Base-by-base conservation (phyloP, 2,113 vertebrate genomes). In the Petromus typicus region DNA sequence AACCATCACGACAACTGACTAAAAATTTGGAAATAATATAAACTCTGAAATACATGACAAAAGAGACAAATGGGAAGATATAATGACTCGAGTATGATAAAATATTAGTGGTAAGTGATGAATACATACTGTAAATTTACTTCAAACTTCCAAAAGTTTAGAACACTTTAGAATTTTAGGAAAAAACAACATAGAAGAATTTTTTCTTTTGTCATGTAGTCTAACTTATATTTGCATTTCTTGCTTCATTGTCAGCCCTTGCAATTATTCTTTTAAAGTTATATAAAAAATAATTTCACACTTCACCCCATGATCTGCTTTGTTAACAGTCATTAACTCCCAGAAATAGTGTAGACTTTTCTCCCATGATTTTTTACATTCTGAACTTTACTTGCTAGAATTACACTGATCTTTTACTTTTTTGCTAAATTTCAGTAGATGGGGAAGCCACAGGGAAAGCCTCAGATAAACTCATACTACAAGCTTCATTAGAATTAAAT, bases 401-500 rank as follows among this genome's bases (percentile, higher is more conserved):
- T 73, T 90, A 37, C 32, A 2, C 79, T 82, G 18, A 79, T 43
- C 34, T 71, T 61, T 90, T 78, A 66, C 0, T 64, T 79, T 93
- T 73, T 83, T 64, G 32, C 8, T 85, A 40, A 96, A 59, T 94
- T 80, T 86, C 14, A 84, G 14, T 94, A 73, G 25, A 63, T 51
- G 32, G 56, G 61, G 32, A 83, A 91, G 7, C 20, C 76, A 87
- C 51, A 85, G 1, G 20, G 27, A n/a, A 23, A 40, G 14, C 23
- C 18, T 75, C 51, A 86, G 30, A 63, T 94, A 80, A 69, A 48
- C 16, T 64, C 43, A 54, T 9, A 56, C 4, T 7, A 1, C 14
- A 86, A 82, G 6, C 81, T 79, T 91, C 18, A 86, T 66, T 88
- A 78, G 11, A 86, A 81, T 78, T 92, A 51, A 86, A 20, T 83